These are phyloP conservation scores for Chymomyza caudatula DNA, from an alignment of 2,888 invertebrate species.

Conservation along the genomic window DNA sequence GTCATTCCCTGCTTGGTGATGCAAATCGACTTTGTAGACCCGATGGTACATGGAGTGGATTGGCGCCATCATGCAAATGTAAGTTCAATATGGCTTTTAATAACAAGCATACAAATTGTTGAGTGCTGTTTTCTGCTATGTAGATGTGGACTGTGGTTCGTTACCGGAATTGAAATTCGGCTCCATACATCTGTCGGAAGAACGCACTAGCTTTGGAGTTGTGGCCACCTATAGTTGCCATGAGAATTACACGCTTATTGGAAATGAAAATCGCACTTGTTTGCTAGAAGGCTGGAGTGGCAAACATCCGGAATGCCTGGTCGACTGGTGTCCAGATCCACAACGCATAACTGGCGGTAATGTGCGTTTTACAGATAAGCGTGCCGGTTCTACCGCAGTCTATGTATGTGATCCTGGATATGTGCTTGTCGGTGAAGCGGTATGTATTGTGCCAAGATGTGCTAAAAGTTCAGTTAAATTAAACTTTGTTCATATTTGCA, in stretches of 20 bases:
- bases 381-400: constrained; percentile 88
- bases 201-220: constrained; percentile 88
- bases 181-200: constrained; percentile 82
- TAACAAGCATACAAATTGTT: not conserved
- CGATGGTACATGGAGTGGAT: constrained; percentile 90
- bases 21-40: constrained; percentile 83
- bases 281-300: constrained; percentile 89
- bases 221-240: constrained; percentile 87
- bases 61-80: constrained; percentile 92
- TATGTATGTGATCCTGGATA: constrained; percentile 91
- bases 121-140: not conserved
- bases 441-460: constrained; percentile 77
- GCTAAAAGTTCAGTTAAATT: not conserved
- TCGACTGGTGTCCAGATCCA: constrained; percentile 93
- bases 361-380: constrained; percentile 84
- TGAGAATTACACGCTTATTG: constrained; percentile 91
- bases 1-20: constrained; percentile 87
- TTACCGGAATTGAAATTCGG: constrained; percentile 86
- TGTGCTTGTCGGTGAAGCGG: constrained; percentile 89
- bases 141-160: constrained; percentile 90
- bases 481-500: constrained; percentile 70
- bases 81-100: constrained; percentile 75
- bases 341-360: constrained; percentile 87
- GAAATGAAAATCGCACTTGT: constrained; percentile 85
- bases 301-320: constrained; percentile 87